Percentiles rank a stretch among this genome's conserved stretches.
phyloP scores from a whole-genome alignment of 2,113 vertebrate species.

The Chloebia gouldiae region DNA sequence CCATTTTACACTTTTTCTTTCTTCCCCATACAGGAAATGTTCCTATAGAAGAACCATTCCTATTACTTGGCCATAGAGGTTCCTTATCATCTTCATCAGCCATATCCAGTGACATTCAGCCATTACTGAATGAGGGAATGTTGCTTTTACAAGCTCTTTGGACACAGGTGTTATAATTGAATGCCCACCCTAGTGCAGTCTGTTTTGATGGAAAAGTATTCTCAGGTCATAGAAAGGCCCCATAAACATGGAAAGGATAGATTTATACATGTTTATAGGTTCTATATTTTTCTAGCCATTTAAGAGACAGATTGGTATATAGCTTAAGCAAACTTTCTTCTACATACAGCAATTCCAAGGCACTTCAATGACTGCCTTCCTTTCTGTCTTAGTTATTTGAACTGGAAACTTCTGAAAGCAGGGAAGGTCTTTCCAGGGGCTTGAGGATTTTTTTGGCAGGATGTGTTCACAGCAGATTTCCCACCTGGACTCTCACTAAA shows the following conservation, averaged over 20 bases:
- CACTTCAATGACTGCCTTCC: not conserved
- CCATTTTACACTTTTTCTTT: not conserved
- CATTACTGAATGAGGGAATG: not conserved
- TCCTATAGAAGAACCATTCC: not conserved
- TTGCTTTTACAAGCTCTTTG: not conserved
- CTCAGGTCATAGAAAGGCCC: not conserved
- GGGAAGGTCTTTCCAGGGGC: rapidly evolving
- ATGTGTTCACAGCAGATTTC: not conserved
- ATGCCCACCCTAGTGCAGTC: not conserved
- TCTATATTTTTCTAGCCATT: not conserved
- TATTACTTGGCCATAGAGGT: not conserved
- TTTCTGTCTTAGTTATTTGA: not conserved
- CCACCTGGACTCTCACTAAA: not conserved
- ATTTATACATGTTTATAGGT: not conserved
- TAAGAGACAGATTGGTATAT: not conserved
- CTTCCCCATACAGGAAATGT: not conserved
- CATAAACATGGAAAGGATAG: not conserved
- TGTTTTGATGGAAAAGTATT: not conserved
- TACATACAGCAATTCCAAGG: not conserved
- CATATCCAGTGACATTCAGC: not conserved
- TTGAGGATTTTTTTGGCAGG: not conserved
- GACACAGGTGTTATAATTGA: not conserved
- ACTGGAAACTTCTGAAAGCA: not conserved
- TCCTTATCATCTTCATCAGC: not conserved
- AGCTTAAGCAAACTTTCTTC: not conserved